Evolutionary conservation across 2,888 invertebrate species (phyloP).

Genomic region (Villa cingulata): DNA sequence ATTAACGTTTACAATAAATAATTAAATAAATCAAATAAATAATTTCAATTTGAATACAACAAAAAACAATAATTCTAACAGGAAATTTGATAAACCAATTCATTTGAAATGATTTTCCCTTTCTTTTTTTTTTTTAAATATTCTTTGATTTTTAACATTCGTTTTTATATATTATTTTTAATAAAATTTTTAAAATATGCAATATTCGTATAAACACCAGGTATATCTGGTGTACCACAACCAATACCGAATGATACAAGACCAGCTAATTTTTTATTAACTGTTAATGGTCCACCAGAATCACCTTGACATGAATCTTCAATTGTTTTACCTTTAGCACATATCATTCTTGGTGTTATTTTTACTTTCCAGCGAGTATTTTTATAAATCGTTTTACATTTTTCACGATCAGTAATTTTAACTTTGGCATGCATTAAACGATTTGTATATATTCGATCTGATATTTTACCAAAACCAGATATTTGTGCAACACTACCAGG

Average conservation of each 20-base stretch:
- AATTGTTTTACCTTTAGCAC: constrained; percentile 43
- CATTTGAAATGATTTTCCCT: no score
- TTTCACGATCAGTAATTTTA: no score
- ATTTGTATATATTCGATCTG: neutral
- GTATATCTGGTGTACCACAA: constrained; percentile 35
- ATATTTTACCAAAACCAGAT: no score
- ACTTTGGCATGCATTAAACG: constrained; percentile 39
- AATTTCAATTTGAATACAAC: no score
- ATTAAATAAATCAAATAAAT: no score
- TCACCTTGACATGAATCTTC: constrained; percentile 37
- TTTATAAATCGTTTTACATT: constrained; percentile 40
- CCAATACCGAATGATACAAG: constrained; percentile 39
- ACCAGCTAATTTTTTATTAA: constrained; percentile 25
- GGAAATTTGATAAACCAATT: no score
- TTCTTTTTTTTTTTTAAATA: no score
- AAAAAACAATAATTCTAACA: no score
- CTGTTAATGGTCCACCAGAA: constrained; percentile 30
- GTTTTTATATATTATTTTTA: neutral
- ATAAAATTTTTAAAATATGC: constrained; percentile 19
- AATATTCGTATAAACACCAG: constrained; percentile 37
- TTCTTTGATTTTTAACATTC: no score
- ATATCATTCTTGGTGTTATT: constrained; percentile 42
- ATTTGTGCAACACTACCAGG: neutral
- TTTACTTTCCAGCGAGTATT: no score
- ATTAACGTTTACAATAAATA: no score